phyloP scores from a whole-genome alignment of 92 coral and sea anemone genomes.

The Heteractis magnifica region DNA sequence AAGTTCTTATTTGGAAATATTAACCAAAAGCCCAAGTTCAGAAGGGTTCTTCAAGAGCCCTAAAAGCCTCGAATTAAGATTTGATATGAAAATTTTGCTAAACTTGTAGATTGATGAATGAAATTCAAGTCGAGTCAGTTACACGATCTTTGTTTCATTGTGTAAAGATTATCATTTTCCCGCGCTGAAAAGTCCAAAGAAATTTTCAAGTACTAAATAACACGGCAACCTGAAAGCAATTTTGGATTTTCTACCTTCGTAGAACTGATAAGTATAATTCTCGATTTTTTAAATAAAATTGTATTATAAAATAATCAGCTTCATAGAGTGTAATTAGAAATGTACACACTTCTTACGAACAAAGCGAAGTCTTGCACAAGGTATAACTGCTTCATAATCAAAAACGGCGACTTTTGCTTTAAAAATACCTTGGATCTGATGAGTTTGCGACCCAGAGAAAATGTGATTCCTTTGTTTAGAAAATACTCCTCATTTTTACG shows the following conservation, averaged over 20 bases:
- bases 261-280: no score
- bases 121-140: not conserved
- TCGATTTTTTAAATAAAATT: not conserved
- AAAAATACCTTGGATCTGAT: not conserved
- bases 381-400: not conserved
- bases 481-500: not conserved
- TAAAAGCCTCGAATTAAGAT: not conserved
- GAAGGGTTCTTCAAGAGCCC: no score
- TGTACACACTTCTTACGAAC: not conserved
- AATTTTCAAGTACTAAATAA: not conserved
- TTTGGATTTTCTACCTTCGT: no score
- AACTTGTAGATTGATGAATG: not conserved
- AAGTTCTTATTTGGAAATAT: no score
- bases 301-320: not conserved
- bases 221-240: no score
- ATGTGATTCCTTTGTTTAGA: not conserved
- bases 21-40: no score
- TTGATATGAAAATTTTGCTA: not conserved
- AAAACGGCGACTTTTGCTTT: not conserved
- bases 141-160: not conserved
- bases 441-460: not conserved
- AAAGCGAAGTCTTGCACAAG: not conserved
- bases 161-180: not conserved
- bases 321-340: not conserved
- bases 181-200: slow-evolving; percentile 11